These are phyloP conservation scores for Drosophila setosimentum DNA, from an alignment of 2,888 invertebrate genomes.

Conservation along the genomic window DNA sequence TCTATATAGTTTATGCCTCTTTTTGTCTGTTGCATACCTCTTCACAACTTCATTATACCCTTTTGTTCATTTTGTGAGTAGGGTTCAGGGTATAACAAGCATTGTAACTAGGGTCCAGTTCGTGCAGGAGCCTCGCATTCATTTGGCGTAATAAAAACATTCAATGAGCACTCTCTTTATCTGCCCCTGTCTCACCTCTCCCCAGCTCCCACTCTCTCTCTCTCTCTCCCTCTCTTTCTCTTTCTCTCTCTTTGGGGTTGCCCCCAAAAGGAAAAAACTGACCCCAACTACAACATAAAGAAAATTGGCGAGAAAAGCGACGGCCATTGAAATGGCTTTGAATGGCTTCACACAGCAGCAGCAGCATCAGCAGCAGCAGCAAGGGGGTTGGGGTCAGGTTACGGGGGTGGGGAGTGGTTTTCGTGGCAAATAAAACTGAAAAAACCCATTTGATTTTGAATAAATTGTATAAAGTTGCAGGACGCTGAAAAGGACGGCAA, in stretches of 20 bases:
- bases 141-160: constrained; percentile 78
- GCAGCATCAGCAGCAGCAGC: constrained; percentile 1
- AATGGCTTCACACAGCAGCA: constrained; percentile 58
- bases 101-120: constrained; percentile 51
- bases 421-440: constrained; percentile 47
- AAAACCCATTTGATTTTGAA: constrained; percentile 81
- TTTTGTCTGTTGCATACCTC: not conserved
- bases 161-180: constrained; percentile 62
- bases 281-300: constrained; percentile 68
- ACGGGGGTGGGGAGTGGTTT: not conserved
- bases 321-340: constrained; percentile 76
- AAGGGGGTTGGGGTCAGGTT: constrained; percentile 5
- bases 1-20: not conserved
- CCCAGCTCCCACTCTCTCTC: not conserved
- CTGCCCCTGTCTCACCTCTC: not conserved
- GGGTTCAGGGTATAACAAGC: constrained; percentile 26
- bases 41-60: not conserved
- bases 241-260: not conserved
- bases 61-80: not conserved
- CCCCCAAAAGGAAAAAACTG: constrained; percentile 35
- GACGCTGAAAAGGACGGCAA: constrained; percentile 33
- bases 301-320: constrained; percentile 81
- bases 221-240: constrained; percentile 12
- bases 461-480: constrained; percentile 77
- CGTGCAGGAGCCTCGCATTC: constrained; percentile 52